Evolutionary conservation across 2,113 vertebrate species (phyloP), one percentile per base, ranked within the genome.

Genomic region (Eidolon helvum): DNA sequence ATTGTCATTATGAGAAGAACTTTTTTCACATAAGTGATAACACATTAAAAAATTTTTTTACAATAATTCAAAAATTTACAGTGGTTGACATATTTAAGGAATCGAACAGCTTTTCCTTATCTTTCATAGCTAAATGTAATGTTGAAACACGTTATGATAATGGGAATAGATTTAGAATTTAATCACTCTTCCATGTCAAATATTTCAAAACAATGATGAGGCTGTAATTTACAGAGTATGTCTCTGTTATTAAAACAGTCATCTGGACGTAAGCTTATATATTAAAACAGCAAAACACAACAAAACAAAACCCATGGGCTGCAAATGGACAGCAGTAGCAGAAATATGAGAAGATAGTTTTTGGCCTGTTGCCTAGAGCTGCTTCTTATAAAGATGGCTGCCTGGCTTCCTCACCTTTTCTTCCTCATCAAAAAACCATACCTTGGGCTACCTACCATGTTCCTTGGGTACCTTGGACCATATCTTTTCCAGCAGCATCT

Each of bases 131-230:
- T 78, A 66, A 93, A 82, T 53, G 15, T 50, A 78, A 35, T 71
- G 24, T 71, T 91, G 72, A 85, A 97, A 88, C n/a, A 85, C 53
- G 43, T 93, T 55, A 65, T 87, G 59, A 83, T 83, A 69, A 55
- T 82, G 35, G 65, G 53, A 78, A 68, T 79, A 53, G 5, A 5
- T 78, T 94, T 93, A 79, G 61, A 74, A 83, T 91, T 69, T 91
- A 95, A 93, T 83, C 30, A 91, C n/a, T 93, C 38, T 91, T 90
- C 15, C 38, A 48, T 61, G 59, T 65, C 43, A 77, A 57, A 21
- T 69, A 88, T 90, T 89, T 94, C 30, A 72, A 68, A 91, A 68
- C 40, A 86, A 15, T 15, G 16, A 86, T 50, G 68, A 93, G 50
- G 26, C 40, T 59, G 3, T 61, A 38, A 95, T 87, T 87, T 43